Evolutionary conservation across 37 sponge, comb jelly and placozoan species (phyloP), one percentile per base, ranked within the genome.

Genomic region (Theonella swinhoei): DNA sequence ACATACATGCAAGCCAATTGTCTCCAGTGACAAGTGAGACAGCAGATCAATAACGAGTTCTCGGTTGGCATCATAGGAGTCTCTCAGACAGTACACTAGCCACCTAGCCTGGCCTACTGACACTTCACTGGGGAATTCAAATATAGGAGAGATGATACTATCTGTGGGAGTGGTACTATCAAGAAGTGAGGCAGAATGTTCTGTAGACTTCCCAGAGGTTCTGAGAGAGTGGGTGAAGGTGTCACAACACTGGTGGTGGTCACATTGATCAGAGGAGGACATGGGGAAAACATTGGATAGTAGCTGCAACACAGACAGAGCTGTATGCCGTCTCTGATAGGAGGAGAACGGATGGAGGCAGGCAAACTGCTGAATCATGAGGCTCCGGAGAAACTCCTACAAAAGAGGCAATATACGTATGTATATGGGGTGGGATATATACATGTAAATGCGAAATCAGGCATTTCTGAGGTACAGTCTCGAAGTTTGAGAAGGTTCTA

Each of bases 261-360:
- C 62, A 34, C 71, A 14, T 2, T 34, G 22, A 74, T 22, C 36
- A 38, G 20, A 23, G 47, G 39, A 74, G 3, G 71, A 5, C 11
- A 3, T 54, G 36, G 78, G 37, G 5, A 64, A 82, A 28, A 83
- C 62, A 32, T 11, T 40, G 14, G 75, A 29, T 58, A 87, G 23
- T 26, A 79, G 30, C 26, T 74, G 72, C 33, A 93, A 77, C 39
- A 84, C 25, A 40, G 70, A 67, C 36, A 93, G 86, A 22, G 89
- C 79, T 43, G 85, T 85, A 43, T 81, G 33, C 33, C 93, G 68
- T 43, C 93, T 61, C 39, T 93, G 93, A 62, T 80, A 93, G 24
- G 88, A 85, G 9, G 85, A 84, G 25, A 88, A 38, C 17, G 93
- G 93, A 41, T 85, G 85, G 32, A 93, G 82, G 3, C 25, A 71